Conservation (phyloP, 2,797 vertebrate species). For the Botia kubotai region DNA sequence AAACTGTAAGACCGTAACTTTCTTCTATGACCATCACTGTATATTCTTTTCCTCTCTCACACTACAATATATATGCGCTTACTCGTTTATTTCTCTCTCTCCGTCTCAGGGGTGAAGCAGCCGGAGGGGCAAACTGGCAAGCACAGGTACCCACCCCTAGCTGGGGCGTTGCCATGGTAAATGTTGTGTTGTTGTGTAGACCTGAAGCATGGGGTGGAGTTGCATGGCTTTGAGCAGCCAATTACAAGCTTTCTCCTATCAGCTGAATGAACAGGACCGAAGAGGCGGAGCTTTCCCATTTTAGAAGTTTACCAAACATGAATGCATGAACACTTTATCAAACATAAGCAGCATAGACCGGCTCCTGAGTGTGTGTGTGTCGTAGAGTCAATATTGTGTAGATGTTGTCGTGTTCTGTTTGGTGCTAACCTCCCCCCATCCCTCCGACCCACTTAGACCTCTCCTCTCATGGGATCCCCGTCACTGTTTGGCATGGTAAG, state of each 20-base stretch:
- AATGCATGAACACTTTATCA: too few species aligned
- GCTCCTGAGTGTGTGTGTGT: background rate
- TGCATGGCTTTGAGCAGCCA: slow-evolving; percentile 73
- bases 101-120: slow-evolving; percentile 84
- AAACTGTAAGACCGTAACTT: slow-evolving; percentile 81
- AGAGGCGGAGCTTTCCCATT: background rate
- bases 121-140: slow-evolving; percentile 89
- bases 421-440: slow-evolving; percentile 69
- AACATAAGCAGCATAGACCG: too few species aligned
- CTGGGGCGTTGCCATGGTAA: slow-evolving; percentile 95
- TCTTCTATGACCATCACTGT: background rate
- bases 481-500: slow-evolving; percentile 94
- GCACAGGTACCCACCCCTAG: slow-evolving; percentile 96
- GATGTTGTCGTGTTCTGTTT: slow-evolving; percentile 46
- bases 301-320: too few species aligned
- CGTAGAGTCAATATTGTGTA: slow-evolving; percentile 9
- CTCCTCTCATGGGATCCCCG: slow-evolving; percentile 82
- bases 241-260: slow-evolving; percentile 55
- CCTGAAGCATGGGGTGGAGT: slow-evolving; percentile 78
- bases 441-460: slow-evolving; percentile 72
- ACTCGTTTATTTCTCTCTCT: background rate
- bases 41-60: background rate
- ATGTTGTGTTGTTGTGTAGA: slow-evolving; percentile 79
- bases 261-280: background rate
- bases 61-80: background rate